Evolutionary conservation across 1,140 invertebrate genomes (phyloP).

Genomic region (Meloidogyne exigua): DNA sequence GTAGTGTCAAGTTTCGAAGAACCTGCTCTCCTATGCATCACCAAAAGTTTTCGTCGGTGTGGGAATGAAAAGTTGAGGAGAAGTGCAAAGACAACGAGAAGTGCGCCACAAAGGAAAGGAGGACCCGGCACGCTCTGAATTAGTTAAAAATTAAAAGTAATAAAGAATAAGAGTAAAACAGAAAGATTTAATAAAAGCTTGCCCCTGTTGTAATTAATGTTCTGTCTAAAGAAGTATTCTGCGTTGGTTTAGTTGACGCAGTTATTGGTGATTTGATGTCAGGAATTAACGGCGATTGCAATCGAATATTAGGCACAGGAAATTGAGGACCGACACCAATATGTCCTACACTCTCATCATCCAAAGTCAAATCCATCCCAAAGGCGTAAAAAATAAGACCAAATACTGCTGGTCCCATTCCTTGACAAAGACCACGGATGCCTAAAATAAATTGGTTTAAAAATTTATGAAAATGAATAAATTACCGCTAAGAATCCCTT

Average conservation of each 20-base stretch:
- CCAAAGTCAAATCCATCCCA: slow-evolving; percentile 80
- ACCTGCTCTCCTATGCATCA: slow-evolving; percentile 4
- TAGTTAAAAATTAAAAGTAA: too few species aligned
- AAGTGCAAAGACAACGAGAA: slow-evolving; percentile 90
- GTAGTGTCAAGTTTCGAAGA: slow-evolving; percentile 13
- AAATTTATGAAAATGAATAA: background rate
- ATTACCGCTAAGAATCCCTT: slow-evolving; percentile 89
- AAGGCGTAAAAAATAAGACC: slow-evolving; percentile 98
- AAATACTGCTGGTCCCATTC: slow-evolving; percentile 91
- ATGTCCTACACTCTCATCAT: slow-evolving; percentile 53
- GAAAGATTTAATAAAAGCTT: background rate
- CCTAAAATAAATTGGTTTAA: slow-evolving; percentile 4
- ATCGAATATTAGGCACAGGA: slow-evolving; percentile 53
- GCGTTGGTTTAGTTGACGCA: slow-evolving; percentile 26
- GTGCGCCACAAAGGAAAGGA: slow-evolving; percentile 95
- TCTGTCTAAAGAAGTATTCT: slow-evolving; percentile 52
- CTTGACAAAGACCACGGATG: slow-evolving; percentile 15
- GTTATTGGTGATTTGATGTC: slow-evolving; percentile 23
- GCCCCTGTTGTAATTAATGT: slow-evolving; percentile 44
- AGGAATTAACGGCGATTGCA: slow-evolving; percentile 44
- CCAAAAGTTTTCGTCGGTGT: slow-evolving; percentile 31
- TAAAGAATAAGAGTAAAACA: background rate
- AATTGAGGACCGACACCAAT: slow-evolving; percentile 59
- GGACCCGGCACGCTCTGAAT: slow-evolving; percentile 83
- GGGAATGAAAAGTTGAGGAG: slow-evolving; percentile 69